phyloP scores from a whole-genome alignment of 2,888 invertebrate species.

The Eupithecia exiguata region DNA sequence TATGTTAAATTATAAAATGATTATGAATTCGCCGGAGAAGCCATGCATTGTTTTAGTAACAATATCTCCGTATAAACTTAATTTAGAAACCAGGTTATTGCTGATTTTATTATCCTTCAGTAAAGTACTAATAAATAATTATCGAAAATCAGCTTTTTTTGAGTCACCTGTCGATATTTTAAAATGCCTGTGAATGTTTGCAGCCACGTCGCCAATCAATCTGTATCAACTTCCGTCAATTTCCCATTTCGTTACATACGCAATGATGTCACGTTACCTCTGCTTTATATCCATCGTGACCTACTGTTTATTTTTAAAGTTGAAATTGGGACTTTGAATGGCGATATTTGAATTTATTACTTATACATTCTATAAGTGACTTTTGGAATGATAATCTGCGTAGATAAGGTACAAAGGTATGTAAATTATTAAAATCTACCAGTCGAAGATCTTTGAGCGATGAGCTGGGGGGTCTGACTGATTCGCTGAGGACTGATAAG shows the following conservation, averaged over 20 bases:
- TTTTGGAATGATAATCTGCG: constrained; percentile 31
- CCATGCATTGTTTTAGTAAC: not conserved
- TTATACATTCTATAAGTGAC: constrained; percentile 32
- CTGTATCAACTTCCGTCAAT: constrained; percentile 47
- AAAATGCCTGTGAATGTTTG: constrained; percentile 11
- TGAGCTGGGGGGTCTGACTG: not conserved
- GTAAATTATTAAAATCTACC: constrained; percentile 30
- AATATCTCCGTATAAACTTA: not conserved
- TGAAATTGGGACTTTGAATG: constrained; percentile 11
- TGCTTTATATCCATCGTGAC: constrained; percentile 34
- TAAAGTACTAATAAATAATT: not conserved
- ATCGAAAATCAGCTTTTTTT: not conserved
- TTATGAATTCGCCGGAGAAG: not conserved
- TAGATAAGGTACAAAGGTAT: constrained; percentile 37
- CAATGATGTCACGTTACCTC: constrained; percentile 53
- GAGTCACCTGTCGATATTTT: constrained; percentile 7
- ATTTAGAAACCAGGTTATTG: not conserved
- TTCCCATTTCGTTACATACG: constrained; percentile 53
- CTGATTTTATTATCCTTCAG: not conserved
- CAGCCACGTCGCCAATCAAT: constrained; percentile 16
- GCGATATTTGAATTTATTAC: constrained; percentile 21
- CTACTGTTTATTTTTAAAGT: constrained; percentile 13
- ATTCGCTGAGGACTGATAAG: not conserved
- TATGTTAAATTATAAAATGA: not conserved
- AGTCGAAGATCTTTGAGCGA: constrained; percentile 15